Evolutionary conservation across 37 sponge, comb jelly and placozoan genomes (phyloP), one percentile per base, ranked within the genome.

Genomic region (Diacarnus erythraeanus): DNA sequence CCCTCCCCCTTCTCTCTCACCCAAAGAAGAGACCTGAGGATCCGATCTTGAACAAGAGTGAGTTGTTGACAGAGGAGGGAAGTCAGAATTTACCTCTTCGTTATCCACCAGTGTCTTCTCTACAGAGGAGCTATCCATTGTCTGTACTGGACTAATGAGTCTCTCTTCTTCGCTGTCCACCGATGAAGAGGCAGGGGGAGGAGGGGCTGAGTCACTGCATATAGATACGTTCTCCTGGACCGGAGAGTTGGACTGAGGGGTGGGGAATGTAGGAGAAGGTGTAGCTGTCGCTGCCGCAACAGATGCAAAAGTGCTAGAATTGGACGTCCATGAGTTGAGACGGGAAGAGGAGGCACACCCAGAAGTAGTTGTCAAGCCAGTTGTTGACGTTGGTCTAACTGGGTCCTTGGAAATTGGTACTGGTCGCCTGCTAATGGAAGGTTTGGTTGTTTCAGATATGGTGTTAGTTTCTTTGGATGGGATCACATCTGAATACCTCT

Each of bases 31-130:
- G 30, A 74, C 74, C 33, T 74, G 74, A 31, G 74, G 57, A 35
- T 74, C 74, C 21, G 74, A 74, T 34, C 44, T 21, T 27, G 74
- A 74, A 9, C 74, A 57, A 56, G 57, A 51, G 58, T 74, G 74
- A 65, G 34, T 15, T 31, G 66, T 30, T 17, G 66, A 71, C 23
- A 74, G 34, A 30, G 74, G 74, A 74, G 74, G 74, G 57, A 74
- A 74, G 2, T 74, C 74, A 1, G 30, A 4, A 29, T 54, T 74
- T 57, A 74, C 33, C 20, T 74, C 74, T 57, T 56, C 31, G 1
- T 31, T 26, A 30, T 31, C 30, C 29, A 5, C 66, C 27, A 5
- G 35, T 65, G 9, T 35, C 66, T 65, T 35, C 2, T 2, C 17
- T 31, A 35, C 10, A 2, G 34, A 6, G 9, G 34, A 5, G 2